Percentiles rank a stretch among this genome's conserved stretches.
Evolutionary conservation across 2,113 vertebrate species (phyloP).

Genomic region (Phyllostomus hastatus): DNA sequence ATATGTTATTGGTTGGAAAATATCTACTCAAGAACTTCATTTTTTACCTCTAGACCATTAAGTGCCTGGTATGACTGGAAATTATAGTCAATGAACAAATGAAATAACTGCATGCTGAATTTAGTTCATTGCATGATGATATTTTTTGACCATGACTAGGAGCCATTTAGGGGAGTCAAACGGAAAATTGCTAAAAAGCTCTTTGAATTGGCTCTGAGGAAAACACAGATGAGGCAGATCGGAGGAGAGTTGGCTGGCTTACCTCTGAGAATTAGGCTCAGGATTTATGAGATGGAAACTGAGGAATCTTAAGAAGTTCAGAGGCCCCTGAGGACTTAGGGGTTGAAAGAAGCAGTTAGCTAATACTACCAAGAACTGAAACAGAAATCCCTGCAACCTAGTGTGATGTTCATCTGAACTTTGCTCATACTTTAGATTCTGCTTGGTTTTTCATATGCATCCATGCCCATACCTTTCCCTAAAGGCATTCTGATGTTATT

Average conservation of each 20-base stretch:
- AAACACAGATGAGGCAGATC: neutral
- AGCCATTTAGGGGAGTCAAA: neutral
- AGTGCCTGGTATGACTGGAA: neutral
- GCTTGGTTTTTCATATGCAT: neutral
- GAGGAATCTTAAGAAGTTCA: neutral
- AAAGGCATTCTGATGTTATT: neutral
- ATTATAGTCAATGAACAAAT: neutral
- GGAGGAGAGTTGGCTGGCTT: neutral
- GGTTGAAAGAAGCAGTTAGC: neutral
- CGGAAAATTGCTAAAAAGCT: neutral
- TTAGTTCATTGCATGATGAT: neutral
- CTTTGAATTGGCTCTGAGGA: neutral
- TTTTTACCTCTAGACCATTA: neutral
- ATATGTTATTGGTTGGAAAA: neutral
- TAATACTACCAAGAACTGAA: neutral
- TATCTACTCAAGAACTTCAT: neutral
- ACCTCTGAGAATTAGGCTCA: neutral
- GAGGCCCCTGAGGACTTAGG: neutral
- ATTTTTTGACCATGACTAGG: neutral
- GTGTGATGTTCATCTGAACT: neutral
- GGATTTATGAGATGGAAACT: neutral
- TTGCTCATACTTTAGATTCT: neutral
- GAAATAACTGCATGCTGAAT: neutral
- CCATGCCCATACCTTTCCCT: neutral
- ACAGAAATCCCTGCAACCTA: neutral